Evolutionary conservation across 2,113 vertebrate genomes (phyloP), one percentile per base, ranked within the genome.

Genomic region (Orthonyx spaldingii): DNA sequence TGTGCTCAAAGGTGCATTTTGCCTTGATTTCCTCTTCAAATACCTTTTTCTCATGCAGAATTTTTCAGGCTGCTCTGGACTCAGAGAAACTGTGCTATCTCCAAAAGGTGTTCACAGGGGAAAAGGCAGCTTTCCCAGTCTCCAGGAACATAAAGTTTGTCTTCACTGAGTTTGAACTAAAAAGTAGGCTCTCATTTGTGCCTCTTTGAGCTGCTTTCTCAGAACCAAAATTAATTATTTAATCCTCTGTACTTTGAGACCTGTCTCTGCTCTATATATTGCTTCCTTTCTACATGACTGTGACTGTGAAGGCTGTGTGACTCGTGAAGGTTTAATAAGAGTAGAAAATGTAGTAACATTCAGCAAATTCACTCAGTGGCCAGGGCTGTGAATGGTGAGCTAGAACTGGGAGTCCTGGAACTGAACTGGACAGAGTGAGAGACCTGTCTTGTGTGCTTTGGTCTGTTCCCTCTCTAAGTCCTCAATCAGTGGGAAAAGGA

Each of bases 21-120:
- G 59, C 56, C 80, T 78, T 89, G 56, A 76, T 91, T 94, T 70
- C 42, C 32, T 85, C 50, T 87, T 91, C 87, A 95, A 85, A 89
- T 46, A 63, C 20, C 30, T 81, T 78, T 70, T 69, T n/a, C 37
- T 72, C 46, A 41, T 30, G 57, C 63, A 63, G 80, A 86, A 60
- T 16, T 81, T 92, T 90, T 56, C 35, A 68, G 52, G 27, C 33
- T 91, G 8, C 75, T 76, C 41, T 66, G 55, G 33, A 24, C 76
- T 87, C 52, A 46, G 44, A 91, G 72, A 60, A 89, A 56, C 3
- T 9, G 15, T 35, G 69, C 33, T 92, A 49, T 56, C 84, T 92
- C 44, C 22, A 47, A 81, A 87, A 84, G 44, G 57, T 74, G 16
- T 56, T 87, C 41, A 57, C 39, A 53, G 64, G 78, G 47, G 77